phyloP scores from a whole-genome alignment of 2,797 vertebrate species.

The Malacoctenus gilli region DNA sequence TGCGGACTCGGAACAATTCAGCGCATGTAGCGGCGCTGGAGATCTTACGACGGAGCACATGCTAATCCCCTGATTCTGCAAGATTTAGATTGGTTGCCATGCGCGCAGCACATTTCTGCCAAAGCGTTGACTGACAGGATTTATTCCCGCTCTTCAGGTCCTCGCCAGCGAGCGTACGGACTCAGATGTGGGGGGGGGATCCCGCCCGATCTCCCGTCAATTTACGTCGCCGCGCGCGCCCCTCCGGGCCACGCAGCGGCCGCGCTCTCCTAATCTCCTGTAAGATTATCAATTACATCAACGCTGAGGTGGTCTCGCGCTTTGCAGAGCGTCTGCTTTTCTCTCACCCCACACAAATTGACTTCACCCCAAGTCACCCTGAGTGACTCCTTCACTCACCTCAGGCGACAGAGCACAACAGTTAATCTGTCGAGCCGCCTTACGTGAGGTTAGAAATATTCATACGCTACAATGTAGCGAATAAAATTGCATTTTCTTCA shows the following conservation, averaged over 20 bases:
- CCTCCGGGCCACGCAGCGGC: too few relatives aligned
- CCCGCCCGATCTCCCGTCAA: too few relatives aligned
- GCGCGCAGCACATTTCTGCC: conserved; percentile 10
- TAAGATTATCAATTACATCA: too few relatives aligned
- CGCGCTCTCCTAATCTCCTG: too few relatives aligned
- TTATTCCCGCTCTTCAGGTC: conserved; percentile 1
- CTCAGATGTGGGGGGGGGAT: too few relatives aligned
- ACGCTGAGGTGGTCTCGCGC: too few relatives aligned
- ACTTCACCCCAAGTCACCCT: neutral
- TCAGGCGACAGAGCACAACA: neutral
- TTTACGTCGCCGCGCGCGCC: too few relatives aligned
- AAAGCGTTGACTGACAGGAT: conserved; percentile 59
- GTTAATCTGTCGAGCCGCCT: too few relatives aligned
- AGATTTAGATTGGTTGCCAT: conserved; percentile 39
- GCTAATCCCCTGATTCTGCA: conserved; percentile 55
- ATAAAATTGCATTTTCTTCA: too few relatives aligned
- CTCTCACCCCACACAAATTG: neutral
- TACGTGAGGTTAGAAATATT: too few relatives aligned
- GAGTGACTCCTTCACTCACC: neutral
- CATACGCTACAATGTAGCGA: too few relatives aligned
- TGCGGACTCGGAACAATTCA: conserved; percentile 13
- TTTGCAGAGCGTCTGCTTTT: neutral
- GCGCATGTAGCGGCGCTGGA: conserved; percentile 22
- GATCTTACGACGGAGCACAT: conserved; percentile 21
- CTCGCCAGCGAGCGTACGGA: too few relatives aligned